These are phyloP conservation scores for Agrypnia vestita DNA, from an alignment of 1,140 invertebrate species.

Conservation along the genomic window DNA sequence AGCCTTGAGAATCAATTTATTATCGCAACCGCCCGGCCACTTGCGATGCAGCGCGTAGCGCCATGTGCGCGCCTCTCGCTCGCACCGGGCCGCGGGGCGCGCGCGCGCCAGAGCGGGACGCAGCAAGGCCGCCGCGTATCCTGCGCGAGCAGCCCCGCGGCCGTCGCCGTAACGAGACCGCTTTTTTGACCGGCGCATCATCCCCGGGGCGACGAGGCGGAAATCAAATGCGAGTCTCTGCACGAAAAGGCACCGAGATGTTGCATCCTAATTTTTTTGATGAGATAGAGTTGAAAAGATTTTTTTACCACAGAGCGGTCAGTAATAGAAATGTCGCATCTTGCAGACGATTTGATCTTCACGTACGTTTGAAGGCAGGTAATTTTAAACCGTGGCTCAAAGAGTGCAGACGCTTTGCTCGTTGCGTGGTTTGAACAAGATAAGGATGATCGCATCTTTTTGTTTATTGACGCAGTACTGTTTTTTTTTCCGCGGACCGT, in stretches of 20 bases:
- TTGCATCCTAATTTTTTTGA: background rate
- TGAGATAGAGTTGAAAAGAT: background rate
- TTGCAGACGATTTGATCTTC: conserved; percentile 1
- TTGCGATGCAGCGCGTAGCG: background rate
- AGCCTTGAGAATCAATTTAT: conserved; percentile 22
- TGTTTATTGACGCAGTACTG: background rate
- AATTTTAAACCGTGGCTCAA: background rate
- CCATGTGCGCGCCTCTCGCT: conserved; percentile 8
- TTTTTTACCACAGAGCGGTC: background rate
- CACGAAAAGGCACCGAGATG: background rate
- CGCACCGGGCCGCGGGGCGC: background rate
- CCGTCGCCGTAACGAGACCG: conserved; percentile 1
- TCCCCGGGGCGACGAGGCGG: background rate
- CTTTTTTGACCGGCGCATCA: conserved; percentile 2
- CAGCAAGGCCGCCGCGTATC: conserved; percentile 34
- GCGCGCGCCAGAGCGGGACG: background rate
- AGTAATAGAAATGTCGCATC: background rate
- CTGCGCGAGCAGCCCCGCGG: conserved; percentile 16
- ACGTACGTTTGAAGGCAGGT: background rate
- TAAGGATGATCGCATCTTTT: background rate
- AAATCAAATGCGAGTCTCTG: background rate
- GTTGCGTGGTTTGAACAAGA: background rate
- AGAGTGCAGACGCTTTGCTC: background rate
- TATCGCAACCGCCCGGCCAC: background rate
- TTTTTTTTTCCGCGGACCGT: background rate